A percentile compares a stretch with the other conserved stretches of the same genome.
phyloP scores from a whole-genome alignment of 1,140 invertebrate genomes.

The Drusus annulatus region DNA sequence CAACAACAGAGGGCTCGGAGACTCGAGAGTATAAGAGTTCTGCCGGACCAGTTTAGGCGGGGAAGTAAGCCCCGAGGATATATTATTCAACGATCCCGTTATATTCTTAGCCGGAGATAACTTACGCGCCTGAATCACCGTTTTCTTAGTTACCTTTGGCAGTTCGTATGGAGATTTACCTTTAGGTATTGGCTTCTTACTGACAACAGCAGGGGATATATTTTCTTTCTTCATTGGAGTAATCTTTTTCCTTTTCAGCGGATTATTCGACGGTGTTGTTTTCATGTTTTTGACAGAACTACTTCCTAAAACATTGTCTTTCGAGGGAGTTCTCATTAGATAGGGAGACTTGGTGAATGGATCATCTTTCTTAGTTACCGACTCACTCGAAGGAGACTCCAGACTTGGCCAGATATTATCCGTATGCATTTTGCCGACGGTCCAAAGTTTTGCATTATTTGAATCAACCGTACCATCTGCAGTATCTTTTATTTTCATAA shows the following conservation, averaged over 20 bases:
- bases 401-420: neutral
- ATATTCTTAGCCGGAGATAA: slow-evolving; percentile 65
- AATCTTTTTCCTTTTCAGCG: slow-evolving; percentile 47
- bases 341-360: slow-evolving; percentile 6
- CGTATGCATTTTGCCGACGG: neutral
- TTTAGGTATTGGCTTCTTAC: slow-evolving; percentile 23
- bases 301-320: slow-evolving; percentile 23
- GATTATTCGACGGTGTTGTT: slow-evolving; percentile 15
- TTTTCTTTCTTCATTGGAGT: slow-evolving; percentile 50
- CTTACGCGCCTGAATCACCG: slow-evolving; percentile 27
- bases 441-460: slow-evolving; percentile 2
- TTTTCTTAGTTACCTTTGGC: slow-evolving; percentile 31
- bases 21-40: slow-evolving; percentile 76
- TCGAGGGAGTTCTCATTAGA: neutral
- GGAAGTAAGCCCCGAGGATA: slow-evolving; percentile 62
- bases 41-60: slow-evolving; percentile 72
- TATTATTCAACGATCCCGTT: slow-evolving; percentile 67
- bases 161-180: slow-evolving; percentile 9
- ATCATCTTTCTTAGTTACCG: slow-evolving; percentile 7
- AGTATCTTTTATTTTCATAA: neutral
- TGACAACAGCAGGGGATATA: slow-evolving; percentile 10
- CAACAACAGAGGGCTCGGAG: slow-evolving; percentile 75
- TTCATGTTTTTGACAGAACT: slow-evolving; percentile 38
- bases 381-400: neutral
- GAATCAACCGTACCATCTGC: neutral